phyloP scores from a whole-genome alignment of 2,888 invertebrate genomes.

The Graphium colonna region DNA sequence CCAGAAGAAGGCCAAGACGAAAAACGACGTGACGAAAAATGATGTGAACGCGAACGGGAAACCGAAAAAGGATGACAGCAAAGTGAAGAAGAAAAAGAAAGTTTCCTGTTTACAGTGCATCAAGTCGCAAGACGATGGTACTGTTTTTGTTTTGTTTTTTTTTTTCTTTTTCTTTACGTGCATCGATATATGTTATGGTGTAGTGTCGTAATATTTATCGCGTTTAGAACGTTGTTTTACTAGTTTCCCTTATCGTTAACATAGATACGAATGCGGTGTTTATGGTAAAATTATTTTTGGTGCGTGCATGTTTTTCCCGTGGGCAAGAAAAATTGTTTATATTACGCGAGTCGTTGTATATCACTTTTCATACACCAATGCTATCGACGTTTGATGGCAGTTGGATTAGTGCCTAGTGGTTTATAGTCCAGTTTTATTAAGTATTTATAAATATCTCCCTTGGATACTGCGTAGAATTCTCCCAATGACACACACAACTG shows the following conservation, averaged over 20 bases:
- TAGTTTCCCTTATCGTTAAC: slow-evolving; percentile 28
- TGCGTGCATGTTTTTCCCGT: neutral
- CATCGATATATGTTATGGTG: no score
- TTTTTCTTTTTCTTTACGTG: no score
- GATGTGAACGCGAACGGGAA: slow-evolving; percentile 56
- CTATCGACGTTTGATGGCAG: slow-evolving; percentile 13
- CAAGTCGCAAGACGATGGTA: slow-evolving; percentile 72
- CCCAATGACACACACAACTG: neutral
- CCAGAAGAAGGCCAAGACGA: slow-evolving; percentile 56
- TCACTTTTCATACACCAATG: slow-evolving; percentile 18
- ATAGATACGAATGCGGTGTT: slow-evolving; percentile 23
- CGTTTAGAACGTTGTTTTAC: slow-evolving; percentile 29
- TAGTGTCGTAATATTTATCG: slow-evolving; percentile 8
- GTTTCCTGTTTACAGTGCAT: slow-evolving; percentile 78
- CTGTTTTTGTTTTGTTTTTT: slow-evolving; percentile 30
- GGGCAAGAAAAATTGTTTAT: neutral
- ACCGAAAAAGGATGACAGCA: slow-evolving; percentile 57
- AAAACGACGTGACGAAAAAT: slow-evolving; percentile 34
- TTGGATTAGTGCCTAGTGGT: slow-evolving; percentile 19
- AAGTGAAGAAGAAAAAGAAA: slow-evolving; percentile 74
- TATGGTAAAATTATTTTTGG: slow-evolving; percentile 15
- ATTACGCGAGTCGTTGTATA: neutral
- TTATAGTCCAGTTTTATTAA: slow-evolving; percentile 19
- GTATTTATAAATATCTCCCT: slow-evolving; percentile 6
- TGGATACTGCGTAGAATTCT: neutral